Evolutionary conservation across 2,113 vertebrate species (phyloP).

Genomic region (Phyllostomus hastatus): DNA sequence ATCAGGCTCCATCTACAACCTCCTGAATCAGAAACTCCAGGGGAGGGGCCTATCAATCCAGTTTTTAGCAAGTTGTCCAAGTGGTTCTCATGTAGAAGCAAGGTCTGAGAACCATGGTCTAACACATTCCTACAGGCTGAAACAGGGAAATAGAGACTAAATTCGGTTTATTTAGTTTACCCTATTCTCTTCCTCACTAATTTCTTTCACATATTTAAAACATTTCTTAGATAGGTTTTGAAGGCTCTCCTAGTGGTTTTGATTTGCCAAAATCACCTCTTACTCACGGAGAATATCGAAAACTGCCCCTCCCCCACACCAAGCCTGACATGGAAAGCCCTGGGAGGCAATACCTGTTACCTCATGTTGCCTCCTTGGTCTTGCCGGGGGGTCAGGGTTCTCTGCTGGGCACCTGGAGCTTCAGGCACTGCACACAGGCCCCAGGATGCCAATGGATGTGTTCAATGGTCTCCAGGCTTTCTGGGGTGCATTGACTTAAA

Average conservation of each 20-base stretch:
- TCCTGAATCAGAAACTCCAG: not conserved
- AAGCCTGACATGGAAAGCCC: not conserved
- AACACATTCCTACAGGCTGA: not conserved
- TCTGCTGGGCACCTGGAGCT: not conserved
- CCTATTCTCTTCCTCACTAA: not conserved
- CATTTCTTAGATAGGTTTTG: not conserved
- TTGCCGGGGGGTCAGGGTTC: not conserved
- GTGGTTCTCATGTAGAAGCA: not conserved
- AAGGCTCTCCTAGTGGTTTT: not conserved
- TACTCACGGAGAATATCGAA: not conserved
- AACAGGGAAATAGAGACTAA: not conserved
- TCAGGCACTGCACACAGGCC: not conserved
- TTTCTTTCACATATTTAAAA: not conserved
- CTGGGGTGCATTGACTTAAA: not conserved
- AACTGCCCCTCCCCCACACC: not conserved
- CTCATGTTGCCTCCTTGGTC: not conserved
- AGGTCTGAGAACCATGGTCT: not conserved
- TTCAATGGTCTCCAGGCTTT: not conserved
- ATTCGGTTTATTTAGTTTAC: not conserved
- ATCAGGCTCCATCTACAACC: not conserved
- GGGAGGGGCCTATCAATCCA: not conserved
- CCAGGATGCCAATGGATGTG: not conserved
- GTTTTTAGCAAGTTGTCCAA: not conserved
- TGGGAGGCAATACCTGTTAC: not conserved
- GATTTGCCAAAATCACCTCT: not conserved